Percentiles rank a stretch among this genome's conserved stretches.
These are phyloP conservation scores for Cossypha dichroa DNA, from an alignment of 2,797 vertebrate species.

Conservation along the genomic window DNA sequence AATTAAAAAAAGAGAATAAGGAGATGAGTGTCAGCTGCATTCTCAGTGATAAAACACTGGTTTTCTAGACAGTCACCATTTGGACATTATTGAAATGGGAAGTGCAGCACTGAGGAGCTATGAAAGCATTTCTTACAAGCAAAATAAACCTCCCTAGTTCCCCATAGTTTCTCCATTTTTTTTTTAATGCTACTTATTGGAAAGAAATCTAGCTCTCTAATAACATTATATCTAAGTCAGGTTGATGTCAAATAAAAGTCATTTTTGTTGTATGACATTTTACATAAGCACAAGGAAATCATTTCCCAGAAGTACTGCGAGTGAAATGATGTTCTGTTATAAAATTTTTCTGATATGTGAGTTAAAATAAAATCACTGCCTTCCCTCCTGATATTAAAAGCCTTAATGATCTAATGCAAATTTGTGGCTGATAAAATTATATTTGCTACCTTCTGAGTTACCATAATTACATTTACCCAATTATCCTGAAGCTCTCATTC, in stretches of 20 bases:
- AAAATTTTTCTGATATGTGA: not conserved
- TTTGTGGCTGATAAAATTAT: constrained; percentile 65
- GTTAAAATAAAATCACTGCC: constrained; percentile 43
- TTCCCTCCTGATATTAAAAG: constrained; percentile 55
- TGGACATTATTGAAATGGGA: constrained; percentile 5
- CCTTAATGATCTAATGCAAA: constrained; percentile 63
- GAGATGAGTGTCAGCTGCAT: constrained; percentile 41
- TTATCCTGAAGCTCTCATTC: constrained; percentile 74
- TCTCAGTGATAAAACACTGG: constrained; percentile 52
- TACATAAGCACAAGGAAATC: constrained; percentile 19
- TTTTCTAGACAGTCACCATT: not conserved
- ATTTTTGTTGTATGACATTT: not conserved
- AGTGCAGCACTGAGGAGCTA: not conserved
- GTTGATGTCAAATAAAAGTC: constrained; percentile 38
- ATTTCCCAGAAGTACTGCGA: not conserved
- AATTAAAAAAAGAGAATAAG: constrained; percentile 53
- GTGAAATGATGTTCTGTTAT: not conserved
- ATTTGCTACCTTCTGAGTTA: constrained; percentile 75
- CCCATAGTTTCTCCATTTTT: not conserved
- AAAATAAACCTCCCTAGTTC: not conserved
- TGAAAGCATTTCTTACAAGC: not conserved
- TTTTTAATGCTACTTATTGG: not conserved
- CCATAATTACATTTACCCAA: constrained; percentile 78
- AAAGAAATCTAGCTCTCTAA: not conserved
- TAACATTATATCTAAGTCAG: not conserved